Evolutionary conservation across 2,797 vertebrate species (phyloP), one percentile per base, ranked within the genome.

Genomic region (Takifugu rubripes): DNA sequence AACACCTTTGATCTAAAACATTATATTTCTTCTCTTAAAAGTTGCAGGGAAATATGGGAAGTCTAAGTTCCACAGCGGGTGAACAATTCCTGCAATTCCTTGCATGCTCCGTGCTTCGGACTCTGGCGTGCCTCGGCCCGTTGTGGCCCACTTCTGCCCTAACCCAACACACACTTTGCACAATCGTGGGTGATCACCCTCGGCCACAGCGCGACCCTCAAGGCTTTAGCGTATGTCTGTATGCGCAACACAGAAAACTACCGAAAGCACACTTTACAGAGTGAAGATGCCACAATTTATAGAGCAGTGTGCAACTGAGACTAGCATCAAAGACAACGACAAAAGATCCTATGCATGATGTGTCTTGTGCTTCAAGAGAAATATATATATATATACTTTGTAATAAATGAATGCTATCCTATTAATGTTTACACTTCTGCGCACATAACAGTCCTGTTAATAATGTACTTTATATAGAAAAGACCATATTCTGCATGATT

Each of bases 231-330:
- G 77, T 76, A 77, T 71, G 60, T 79, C 78, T 82, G 62, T 74
- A 75, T 76, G 75, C 70, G 53, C 77, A 78, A 77, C 64, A 81
- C 81, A 66, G 75, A 70, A 69, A 81, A 72, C 53, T 55, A 79
- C 83, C 74, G 78, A 86, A 88, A 92, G 89, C 89, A 91, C 90
- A 92, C 82, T 72, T 79, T 74, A 80, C 73, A 82, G 75, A 83
- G 79, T 83, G 82, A 82, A 90, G 88, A 81, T 74, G 92, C 86
- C 86, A 90, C 81, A 81, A 72, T 79, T 89, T 89, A 74, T 88
- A 85, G 54, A 62, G 79, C 74, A 82, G 71, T 89, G 79, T 86
- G 82, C 87, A 84, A 88, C 73, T 87, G 83, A 82, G 70, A 79
- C 72, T 74, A 76, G 65, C 56, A 59, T 79, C 64, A 72, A 68